Percentiles rank a stretch among this genome's conserved stretches.
phyloP scores from a whole-genome alignment of 2,888 invertebrate genomes.

The Lampropteryx suffumata region DNA sequence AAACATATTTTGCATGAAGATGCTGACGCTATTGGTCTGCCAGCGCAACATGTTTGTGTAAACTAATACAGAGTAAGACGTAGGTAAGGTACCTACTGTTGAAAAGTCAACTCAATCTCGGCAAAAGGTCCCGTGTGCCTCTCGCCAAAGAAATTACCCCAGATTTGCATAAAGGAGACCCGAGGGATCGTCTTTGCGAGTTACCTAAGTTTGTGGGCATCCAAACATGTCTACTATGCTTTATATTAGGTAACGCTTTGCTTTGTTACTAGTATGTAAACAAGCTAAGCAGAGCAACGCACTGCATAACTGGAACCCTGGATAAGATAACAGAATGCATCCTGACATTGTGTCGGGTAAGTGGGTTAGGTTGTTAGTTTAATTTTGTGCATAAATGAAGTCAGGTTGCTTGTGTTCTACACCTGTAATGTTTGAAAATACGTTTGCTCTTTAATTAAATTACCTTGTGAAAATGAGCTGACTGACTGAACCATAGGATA shows the following conservation, averaged over 20 bases:
- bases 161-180: constrained; percentile 79
- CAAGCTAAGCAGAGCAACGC: constrained; percentile 40
- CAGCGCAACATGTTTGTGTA: constrained; percentile 40
- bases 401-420: constrained; percentile 6
- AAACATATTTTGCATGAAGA: constrained; percentile 23
- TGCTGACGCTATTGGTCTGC: constrained; percentile 36
- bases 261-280: constrained; percentile 51
- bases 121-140: constrained; percentile 68
- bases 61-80: constrained; percentile 55
- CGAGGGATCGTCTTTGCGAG: constrained; percentile 73
- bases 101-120: constrained; percentile 71
- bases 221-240: constrained; percentile 53
- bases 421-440: constrained; percentile 1
- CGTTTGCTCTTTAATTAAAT: background rate
- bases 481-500: too few species aligned
- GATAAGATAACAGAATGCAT: constrained; percentile 46
- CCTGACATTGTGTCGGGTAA: constrained; percentile 25
- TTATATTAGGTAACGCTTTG: constrained; percentile 69
- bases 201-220: constrained; percentile 70
- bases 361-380: constrained; percentile 32
- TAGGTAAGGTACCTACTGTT: constrained; percentile 50
- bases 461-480: too few species aligned
- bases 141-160: constrained; percentile 75
- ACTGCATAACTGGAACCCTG: constrained; percentile 51
- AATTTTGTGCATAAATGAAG: constrained; percentile 23